Conservation (phyloP, 1,140 invertebrate species). For the Venturia canescens region DNA sequence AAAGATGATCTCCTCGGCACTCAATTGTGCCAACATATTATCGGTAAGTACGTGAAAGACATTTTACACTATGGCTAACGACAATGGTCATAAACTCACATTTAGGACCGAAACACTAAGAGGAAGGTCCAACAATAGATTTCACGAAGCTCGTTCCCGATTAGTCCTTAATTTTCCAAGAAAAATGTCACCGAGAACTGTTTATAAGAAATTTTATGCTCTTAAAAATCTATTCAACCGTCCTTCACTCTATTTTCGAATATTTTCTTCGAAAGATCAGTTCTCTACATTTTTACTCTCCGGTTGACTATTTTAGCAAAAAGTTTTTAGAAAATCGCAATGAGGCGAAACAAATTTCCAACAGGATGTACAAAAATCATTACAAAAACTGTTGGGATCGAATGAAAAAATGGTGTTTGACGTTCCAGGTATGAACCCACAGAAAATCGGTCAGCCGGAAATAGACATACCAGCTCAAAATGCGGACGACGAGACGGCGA, state of each 20-base stretch:
- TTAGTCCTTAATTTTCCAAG: neutral
- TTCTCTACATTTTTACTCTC: neutral
- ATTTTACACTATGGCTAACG: neutral
- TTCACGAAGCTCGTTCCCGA: neutral
- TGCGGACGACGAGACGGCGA: conserved; percentile 83
- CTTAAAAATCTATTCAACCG: no score
- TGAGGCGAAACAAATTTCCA: no score
- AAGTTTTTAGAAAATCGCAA: no score
- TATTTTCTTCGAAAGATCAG: no score
- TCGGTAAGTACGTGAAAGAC: conserved; percentile 78
- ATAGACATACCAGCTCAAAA: conserved; percentile 80
- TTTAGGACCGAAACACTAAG: no score
- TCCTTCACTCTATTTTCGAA: no score
- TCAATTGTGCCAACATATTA: conserved; percentile 93
- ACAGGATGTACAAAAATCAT: conserved; percentile 3
- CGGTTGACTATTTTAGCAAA: no score
- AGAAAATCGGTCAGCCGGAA: conserved; percentile 83
- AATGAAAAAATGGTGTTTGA: conserved; percentile 28
- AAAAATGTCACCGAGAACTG: no score
- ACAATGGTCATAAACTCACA: no score
- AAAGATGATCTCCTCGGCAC: conserved; percentile 79
- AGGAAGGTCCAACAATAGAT: neutral
- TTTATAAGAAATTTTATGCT: no score
- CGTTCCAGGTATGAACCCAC: conserved; percentile 87
- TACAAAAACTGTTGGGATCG: neutral